A percentile compares a stretch with the other conserved stretches of the same genome.
These are phyloP conservation scores for Aspidiotus rigidus DNA, from an alignment of 2,888 invertebrate genomes.

Conservation along the genomic window DNA sequence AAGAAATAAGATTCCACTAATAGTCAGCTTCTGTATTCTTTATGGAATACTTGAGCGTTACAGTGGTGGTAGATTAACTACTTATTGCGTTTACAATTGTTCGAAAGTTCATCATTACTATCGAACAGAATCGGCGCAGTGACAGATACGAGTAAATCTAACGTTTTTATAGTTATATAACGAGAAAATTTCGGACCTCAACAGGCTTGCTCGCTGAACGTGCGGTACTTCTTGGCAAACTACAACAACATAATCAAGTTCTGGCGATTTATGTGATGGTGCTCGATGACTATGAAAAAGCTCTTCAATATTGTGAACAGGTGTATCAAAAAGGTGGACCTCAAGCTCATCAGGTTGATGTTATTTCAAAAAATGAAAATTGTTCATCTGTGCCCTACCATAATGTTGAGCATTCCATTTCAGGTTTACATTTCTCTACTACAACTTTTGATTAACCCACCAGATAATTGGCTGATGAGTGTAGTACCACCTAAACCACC, in stretches of 20 bases:
- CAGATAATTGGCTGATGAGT: conserved; percentile 43
- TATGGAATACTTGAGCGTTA: too few relatives aligned
- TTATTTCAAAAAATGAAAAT: neutral
- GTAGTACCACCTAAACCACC: conserved; percentile 48
- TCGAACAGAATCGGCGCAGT: too few relatives aligned
- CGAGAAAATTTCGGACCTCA: conserved; percentile 8
- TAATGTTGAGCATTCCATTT: conserved; percentile 20
- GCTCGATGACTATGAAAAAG: conserved; percentile 69
- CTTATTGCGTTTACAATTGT: neutral
- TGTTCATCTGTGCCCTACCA: neutral
- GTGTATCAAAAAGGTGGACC: conserved; percentile 50
- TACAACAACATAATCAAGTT: conserved; percentile 86
- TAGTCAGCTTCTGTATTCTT: too few relatives aligned
- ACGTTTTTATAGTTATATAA: neutral
- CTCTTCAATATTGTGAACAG: conserved; percentile 73
- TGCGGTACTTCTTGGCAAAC: conserved; percentile 82
- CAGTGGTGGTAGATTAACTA: too few relatives aligned
- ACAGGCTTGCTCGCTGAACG: conserved; percentile 76
- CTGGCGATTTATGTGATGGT: conserved; percentile 84
- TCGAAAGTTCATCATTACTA: too few relatives aligned
- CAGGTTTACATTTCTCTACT: conserved; percentile 57
- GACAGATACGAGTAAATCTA: neutral
- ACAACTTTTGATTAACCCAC: conserved; percentile 49
- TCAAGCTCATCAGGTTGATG: conserved; percentile 37
- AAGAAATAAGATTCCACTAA: too few relatives aligned